These are phyloP conservation scores for Pachycephala philippinensis DNA, from an alignment of 2,113 vertebrate genomes.

Conservation along the genomic window DNA sequence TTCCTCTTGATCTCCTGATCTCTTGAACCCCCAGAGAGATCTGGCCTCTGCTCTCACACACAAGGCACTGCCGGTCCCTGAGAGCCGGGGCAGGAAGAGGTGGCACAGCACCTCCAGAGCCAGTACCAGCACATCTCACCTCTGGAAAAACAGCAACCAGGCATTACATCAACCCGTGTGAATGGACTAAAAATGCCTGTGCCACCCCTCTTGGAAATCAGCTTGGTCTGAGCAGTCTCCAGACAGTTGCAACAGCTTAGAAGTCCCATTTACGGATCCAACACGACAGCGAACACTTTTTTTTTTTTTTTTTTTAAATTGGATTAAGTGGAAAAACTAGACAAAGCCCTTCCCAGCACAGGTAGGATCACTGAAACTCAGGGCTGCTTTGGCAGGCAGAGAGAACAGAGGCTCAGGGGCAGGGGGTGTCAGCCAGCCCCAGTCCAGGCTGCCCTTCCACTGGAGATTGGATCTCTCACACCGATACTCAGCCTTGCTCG, in stretches of 20 bases:
- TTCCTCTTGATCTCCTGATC: background rate
- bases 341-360: background rate
- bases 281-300: background rate
- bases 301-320: background rate
- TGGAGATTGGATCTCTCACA: background rate
- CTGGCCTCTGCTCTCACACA: background rate
- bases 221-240: background rate
- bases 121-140: background rate
- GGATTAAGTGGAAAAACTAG: background rate
- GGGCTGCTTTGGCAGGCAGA: background rate
- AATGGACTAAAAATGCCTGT: background rate
- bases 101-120: background rate
- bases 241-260: background rate
- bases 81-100: background rate
- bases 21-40: background rate
- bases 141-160: background rate
- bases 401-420: background rate
- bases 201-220: background rate
- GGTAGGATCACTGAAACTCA: background rate
- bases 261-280: background rate
- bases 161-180: background rate
- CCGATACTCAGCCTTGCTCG: background rate
- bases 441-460: background rate
- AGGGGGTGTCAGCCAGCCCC: background rate
- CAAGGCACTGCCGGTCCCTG: fast-evolving